Evolutionary conservation across 1,140 invertebrate species (phyloP).

Genomic region (Drosophila micromelanica): DNA sequence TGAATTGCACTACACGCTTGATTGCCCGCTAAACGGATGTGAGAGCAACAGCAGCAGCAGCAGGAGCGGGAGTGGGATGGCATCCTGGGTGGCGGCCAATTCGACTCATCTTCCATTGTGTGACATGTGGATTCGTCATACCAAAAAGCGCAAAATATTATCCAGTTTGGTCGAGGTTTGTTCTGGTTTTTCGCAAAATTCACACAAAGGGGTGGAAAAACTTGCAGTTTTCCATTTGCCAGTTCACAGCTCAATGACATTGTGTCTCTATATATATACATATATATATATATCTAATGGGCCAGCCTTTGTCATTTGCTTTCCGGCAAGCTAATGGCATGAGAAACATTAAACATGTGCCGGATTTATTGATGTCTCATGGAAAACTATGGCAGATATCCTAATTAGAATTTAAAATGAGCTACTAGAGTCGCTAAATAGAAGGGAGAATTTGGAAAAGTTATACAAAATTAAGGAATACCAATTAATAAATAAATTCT

Average conservation of each 20-base stretch:
- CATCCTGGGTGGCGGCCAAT: constrained; percentile 1
- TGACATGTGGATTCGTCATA: constrained; percentile 82
- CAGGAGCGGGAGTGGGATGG: neutral
- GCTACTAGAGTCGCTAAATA: too few relatives aligned
- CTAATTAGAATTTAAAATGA: too few relatives aligned
- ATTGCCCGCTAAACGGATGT: constrained; percentile 83
- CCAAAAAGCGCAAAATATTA: constrained; percentile 82
- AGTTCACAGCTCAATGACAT: constrained; percentile 18
- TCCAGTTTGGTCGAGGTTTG: constrained; percentile 68
- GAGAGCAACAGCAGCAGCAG: constrained; percentile 10
- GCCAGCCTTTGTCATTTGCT: constrained; percentile 58
- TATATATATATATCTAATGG: constrained; percentile 66
- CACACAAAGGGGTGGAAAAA: constrained; percentile 51
- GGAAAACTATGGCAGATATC: neutral
- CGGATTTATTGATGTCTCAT: constrained; percentile 34
- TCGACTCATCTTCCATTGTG: constrained; percentile 17
- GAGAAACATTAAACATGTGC: constrained; percentile 69
- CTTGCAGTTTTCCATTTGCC: constrained; percentile 22
- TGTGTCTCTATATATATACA: too few relatives aligned
- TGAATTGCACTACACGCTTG: constrained; percentile 84
- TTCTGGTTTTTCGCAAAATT: constrained; percentile 75
- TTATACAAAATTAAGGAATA: too few relatives aligned
- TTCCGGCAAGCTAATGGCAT: constrained; percentile 64
- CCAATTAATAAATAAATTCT: too few relatives aligned
- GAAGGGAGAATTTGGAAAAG: too few relatives aligned